A percentile compares a stretch with the other conserved stretches of the same genome.
Evolutionary conservation across 2,888 invertebrate species (phyloP).

Genomic region (Drosophila melanosoma): DNA sequence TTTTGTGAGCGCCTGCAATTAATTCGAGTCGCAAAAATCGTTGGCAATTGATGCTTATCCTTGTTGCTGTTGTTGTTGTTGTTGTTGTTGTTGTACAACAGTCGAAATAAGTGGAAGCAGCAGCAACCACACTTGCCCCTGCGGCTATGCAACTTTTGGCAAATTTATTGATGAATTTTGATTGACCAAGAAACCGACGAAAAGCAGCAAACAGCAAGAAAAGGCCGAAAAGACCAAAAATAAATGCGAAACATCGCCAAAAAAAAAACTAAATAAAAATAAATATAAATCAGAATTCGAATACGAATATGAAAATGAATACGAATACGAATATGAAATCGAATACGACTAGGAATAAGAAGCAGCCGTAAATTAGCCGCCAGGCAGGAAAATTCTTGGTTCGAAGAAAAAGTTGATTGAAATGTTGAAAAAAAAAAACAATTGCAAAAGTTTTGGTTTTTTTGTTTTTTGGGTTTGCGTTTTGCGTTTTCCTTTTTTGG

Average conservation of each 20-base stretch:
- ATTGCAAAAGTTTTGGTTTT: slow-evolving; percentile 29
- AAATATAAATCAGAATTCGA: neutral
- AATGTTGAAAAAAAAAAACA: slow-evolving; percentile 32
- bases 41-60: slow-evolving; percentile 20
- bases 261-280: slow-evolving; percentile 25
- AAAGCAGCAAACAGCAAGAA: neutral
- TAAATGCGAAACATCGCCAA: slow-evolving; percentile 20
- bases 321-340: neutral
- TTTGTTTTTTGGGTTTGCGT: neutral
- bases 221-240: neutral
- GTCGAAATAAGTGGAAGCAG: neutral
- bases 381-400: slow-evolving; percentile 26
- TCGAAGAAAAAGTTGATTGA: slow-evolving; percentile 35
- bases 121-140: slow-evolving; percentile 14
- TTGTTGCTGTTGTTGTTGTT: slow-evolving; percentile 31
- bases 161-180: slow-evolving; percentile 59
- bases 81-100: slow-evolving; percentile 11
- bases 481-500: neutral
- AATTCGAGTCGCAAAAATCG: slow-evolving; percentile 55
- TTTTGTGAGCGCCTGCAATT: slow-evolving; percentile 58
- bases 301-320: neutral
- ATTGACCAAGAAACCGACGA: slow-evolving; percentile 43
- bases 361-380: slow-evolving; percentile 22
- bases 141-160: slow-evolving; percentile 50
- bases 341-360: neutral